Conservation (phyloP, 1,140 invertebrate genomes). For the Drosophila prosaltans region DNA sequence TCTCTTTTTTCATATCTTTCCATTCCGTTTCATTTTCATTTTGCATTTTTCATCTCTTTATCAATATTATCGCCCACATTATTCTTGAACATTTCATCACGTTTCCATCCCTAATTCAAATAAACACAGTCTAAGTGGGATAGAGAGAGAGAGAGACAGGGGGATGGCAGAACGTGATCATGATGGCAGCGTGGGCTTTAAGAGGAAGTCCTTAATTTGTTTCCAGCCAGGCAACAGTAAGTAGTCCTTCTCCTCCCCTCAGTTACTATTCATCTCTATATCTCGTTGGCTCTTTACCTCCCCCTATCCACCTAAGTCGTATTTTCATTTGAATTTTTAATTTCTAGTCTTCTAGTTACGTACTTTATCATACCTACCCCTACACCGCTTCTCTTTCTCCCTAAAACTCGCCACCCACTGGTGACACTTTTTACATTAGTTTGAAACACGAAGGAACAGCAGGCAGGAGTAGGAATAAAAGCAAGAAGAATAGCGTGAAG, state of each 20-base stretch:
- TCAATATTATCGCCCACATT: not conserved
- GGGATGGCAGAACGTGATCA: not conserved
- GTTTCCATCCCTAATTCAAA: conserved; percentile 13
- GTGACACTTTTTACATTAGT: conserved; percentile 74
- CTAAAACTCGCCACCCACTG: conserved; percentile 16
- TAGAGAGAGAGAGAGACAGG: not conserved
- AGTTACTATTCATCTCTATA: not conserved
- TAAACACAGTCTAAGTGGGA: not conserved
- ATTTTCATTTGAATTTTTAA: conserved; percentile 81
- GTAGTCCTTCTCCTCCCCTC: conserved; percentile 4
- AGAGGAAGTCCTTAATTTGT: conserved; percentile 75
- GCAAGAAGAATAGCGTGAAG: not conserved
- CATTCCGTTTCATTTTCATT: not conserved
- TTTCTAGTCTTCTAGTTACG: conserved; percentile 34
- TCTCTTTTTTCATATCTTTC: not conserved
- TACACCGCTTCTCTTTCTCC: not conserved
- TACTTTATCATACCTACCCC: conserved; percentile 3
- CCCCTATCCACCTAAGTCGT: conserved; percentile 23
- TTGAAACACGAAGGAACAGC: conserved; percentile 49
- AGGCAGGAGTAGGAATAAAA: not conserved
- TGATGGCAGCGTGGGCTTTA: conserved; percentile 7
- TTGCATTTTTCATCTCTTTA: not conserved
- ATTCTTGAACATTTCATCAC: conserved; percentile 1
- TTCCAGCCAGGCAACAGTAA: conserved; percentile 28
- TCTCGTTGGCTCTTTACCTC: not conserved